These are phyloP conservation scores for Cordylochernes scorpioides DNA, from an alignment of 2,888 invertebrate species.

Conservation along the genomic window DNA sequence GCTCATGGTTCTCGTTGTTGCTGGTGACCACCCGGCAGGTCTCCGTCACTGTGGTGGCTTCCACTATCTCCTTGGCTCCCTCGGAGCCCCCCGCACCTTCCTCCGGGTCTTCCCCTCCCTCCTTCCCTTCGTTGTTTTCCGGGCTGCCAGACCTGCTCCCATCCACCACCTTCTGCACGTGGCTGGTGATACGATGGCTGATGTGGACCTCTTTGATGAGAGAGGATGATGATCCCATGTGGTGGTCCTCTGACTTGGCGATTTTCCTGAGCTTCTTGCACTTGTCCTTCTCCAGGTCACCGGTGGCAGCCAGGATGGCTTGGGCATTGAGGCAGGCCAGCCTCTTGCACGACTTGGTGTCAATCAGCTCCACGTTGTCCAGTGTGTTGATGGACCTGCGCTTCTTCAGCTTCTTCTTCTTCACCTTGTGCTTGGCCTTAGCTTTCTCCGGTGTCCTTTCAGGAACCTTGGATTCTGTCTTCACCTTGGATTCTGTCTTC, in stretches of 20 bases:
- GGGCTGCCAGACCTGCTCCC: background rate
- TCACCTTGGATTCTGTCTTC: background rate
- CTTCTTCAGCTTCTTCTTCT: slow-evolving; percentile 20
- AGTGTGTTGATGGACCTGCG: slow-evolving; percentile 5
- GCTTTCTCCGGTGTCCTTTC: slow-evolving; percentile 23
- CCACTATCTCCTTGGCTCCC: background rate
- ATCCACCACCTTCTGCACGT: background rate
- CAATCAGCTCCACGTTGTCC: slow-evolving; percentile 13
- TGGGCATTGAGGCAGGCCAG: slow-evolving; percentile 76
- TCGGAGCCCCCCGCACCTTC: no score
- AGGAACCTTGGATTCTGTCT: slow-evolving; percentile 1
- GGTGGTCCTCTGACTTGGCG: slow-evolving; percentile 2
- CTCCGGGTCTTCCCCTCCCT: background rate
- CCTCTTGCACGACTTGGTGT: slow-evolving; percentile 30
- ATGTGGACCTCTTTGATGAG: no score
- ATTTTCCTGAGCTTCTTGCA: background rate
- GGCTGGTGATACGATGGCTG: background rate
- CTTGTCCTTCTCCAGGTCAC: slow-evolving; percentile 20
- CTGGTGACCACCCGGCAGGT: slow-evolving; percentile 1
- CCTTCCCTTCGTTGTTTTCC: background rate
- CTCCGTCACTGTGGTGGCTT: background rate
- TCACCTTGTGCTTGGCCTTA: slow-evolving; percentile 25
- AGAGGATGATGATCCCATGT: background rate
- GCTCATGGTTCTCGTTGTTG: slow-evolving; percentile 6
- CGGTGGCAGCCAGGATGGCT: slow-evolving; percentile 64